Percentiles rank a stretch among this genome's conserved stretches.
These are phyloP conservation scores for Trichonephila inaurata DNA, from an alignment of 1,140 invertebrate species.

Conservation along the genomic window DNA sequence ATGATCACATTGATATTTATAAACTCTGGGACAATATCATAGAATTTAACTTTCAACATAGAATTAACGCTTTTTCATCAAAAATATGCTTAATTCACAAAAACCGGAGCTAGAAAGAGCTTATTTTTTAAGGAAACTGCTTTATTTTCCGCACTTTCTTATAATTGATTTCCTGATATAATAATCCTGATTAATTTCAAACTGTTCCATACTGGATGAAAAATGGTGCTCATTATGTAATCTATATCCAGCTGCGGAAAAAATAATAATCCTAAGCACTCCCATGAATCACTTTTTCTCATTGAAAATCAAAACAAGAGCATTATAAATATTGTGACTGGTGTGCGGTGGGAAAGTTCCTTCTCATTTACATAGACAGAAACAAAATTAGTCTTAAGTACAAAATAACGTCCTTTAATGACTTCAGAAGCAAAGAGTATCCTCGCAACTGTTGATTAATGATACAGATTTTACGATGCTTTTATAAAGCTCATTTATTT, in stretches of 20 bases:
- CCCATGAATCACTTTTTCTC: not conserved
- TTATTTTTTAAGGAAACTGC: no score
- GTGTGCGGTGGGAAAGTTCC: not conserved
- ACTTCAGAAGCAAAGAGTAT: not conserved
- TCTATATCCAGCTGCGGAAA: not conserved
- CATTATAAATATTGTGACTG: not conserved
- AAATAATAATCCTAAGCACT: not conserved
- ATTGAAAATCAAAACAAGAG: not conserved
- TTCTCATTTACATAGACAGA: not conserved
- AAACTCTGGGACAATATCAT: no score
- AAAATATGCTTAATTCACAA: no score
- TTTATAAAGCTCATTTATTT: conserved; percentile 1
- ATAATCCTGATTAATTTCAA: no score
- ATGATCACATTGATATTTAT: no score
- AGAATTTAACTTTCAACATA: no score
- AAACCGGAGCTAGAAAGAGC: no score
- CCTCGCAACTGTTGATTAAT: not conserved
- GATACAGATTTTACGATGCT: not conserved
- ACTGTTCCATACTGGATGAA: not conserved
- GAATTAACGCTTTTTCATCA: no score
- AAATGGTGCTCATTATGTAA: not conserved
- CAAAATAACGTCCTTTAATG: conserved; percentile 12
- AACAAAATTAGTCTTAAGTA: not conserved
- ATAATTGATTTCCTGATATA: no score
- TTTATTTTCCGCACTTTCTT: no score